Evolutionary conservation across 2,797 vertebrate species (phyloP), one percentile per base, ranked within the genome.

Genomic region (Acanthis flammea): DNA sequence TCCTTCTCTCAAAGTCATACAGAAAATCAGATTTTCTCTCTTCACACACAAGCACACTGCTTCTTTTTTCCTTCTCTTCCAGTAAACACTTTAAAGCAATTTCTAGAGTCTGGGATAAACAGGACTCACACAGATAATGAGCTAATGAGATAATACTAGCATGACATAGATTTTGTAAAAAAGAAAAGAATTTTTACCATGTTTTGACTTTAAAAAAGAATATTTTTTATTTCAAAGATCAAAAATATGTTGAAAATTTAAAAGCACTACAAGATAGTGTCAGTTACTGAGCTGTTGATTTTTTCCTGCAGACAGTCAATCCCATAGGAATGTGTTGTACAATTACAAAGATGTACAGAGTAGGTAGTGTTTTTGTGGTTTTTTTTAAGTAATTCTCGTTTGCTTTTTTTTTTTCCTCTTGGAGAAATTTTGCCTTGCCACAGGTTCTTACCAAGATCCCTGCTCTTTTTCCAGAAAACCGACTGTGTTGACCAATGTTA

Each of bases 381-480:
- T 75, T 91, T 75, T 75, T 67, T n/a, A 80, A 73, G 22, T 71
- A 72, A 71, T 74, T 71, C 66, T 55, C 13, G 1, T 25, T 75
- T 35, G 53, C 45, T 37, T 37, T 86, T 72, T 88, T 93, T 87
- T 86, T 71, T 68, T 35, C 41, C n/a, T 62, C 54, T 70, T 58
- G 50, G 47, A 92, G 79, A 93, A 91, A 55, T 78, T 72, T 88
- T 12, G 11, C 68, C 47, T 77, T 91, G 62, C 84, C 88, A 77
- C 62, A 65, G 27, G 42, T 67, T 94, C 75, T 68, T 84, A 84
- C 82, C 66, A 89, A 77, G 55, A 75, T 93, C n/a, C 25, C 82
- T 41, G 31, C 35, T 77, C 90, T 96, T 92, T 92, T 96, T 93
- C 94, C 96, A 96, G 83, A 92, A 91, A 88, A 78, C 3, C 7